These are phyloP conservation scores for Lampropteryx suffumata DNA, from an alignment of 2,888 invertebrate species.

Conservation along the genomic window DNA sequence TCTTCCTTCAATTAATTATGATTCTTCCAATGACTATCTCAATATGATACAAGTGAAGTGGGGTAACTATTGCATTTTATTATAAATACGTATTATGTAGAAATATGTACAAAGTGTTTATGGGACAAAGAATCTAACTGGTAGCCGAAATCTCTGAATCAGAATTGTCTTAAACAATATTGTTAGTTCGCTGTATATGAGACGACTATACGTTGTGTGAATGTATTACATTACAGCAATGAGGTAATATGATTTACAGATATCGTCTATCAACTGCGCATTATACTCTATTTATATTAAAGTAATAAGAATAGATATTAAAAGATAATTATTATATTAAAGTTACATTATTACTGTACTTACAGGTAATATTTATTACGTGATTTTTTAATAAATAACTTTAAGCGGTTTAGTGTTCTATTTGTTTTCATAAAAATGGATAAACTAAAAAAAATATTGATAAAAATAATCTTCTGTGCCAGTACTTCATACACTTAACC, in stretches of 20 bases:
- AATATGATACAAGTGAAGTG: no score
- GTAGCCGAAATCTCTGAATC: no score
- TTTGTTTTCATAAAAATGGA: constrained; percentile 2
- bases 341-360: constrained; percentile 9
- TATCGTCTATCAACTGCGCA: not conserved
- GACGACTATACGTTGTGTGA: no score
- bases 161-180: no score
- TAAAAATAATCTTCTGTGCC: not conserved
- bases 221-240: no score
- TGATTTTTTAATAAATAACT: constrained; percentile 25
- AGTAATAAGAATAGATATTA: not conserved
- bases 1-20: no score
- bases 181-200: no score
- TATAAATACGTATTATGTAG: no score
- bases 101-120: no score
- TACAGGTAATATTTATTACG: constrained; percentile 21
- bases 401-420: not conserved
- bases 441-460: not conserved
- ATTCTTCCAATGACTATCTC: constrained; percentile 3
- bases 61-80: no score
- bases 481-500: constrained; percentile 75
- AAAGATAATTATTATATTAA: constrained; percentile 4
- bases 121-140: no score
- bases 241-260: no score
- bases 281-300: not conserved